Evolutionary conservation across 2,888 invertebrate genomes (phyloP).

Genomic region (Nyleta sp.): DNA sequence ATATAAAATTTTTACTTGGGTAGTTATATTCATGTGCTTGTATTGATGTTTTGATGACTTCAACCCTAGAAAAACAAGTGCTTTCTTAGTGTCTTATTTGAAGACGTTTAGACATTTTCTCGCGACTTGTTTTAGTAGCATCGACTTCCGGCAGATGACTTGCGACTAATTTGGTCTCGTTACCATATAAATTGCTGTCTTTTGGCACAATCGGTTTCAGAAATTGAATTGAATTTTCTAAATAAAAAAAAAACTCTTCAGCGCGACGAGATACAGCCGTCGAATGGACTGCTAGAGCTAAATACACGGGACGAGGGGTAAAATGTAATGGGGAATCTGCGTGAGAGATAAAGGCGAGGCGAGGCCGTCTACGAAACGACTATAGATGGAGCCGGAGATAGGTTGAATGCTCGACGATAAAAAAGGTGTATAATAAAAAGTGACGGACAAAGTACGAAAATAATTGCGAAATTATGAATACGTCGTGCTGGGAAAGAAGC

Average conservation of each 20-base stretch:
- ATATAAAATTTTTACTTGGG: too few relatives aligned
- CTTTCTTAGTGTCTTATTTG: too few relatives aligned
- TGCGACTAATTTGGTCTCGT: too few relatives aligned
- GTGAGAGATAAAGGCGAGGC: conserved; percentile 43
- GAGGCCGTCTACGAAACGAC: conserved; percentile 38
- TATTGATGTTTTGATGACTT: too few relatives aligned
- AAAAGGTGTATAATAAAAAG: conserved; percentile 26
- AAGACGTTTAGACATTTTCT: too few relatives aligned
- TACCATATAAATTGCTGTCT: too few relatives aligned
- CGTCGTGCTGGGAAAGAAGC: not conserved
- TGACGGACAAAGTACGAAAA: conserved; percentile 27
- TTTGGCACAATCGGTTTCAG: too few relatives aligned
- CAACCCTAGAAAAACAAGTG: too few relatives aligned
- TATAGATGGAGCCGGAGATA: conserved; percentile 41
- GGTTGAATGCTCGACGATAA: conserved; percentile 25
- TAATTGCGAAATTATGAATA: conserved; percentile 15
- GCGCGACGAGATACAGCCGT: conserved; percentile 73
- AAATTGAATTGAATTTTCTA: too few relatives aligned
- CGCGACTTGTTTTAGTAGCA: too few relatives aligned
- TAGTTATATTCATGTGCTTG: too few relatives aligned
- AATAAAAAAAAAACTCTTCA: not conserved
- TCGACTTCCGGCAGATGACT: too few relatives aligned
- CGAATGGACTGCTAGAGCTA: conserved; percentile 71
- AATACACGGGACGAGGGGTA: conserved; percentile 61
- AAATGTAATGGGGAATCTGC: conserved; percentile 59